Evolutionary conservation across 2,113 vertebrate species (phyloP).

Genomic region (Pongo abelii): DNA sequence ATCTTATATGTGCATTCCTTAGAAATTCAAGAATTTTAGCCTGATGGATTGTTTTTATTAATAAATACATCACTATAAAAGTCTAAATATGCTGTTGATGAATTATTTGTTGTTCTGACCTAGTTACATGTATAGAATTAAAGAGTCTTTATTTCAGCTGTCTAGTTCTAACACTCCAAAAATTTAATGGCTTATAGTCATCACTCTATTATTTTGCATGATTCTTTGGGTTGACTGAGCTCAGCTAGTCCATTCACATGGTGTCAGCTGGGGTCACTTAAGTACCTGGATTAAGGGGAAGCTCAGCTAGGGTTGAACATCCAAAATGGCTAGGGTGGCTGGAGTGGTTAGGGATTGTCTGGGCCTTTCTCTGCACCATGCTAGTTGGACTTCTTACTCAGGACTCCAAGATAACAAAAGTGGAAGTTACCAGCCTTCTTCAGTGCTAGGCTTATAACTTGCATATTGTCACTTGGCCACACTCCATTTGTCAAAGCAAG

Average conservation of each 20-base stretch:
- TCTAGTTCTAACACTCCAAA: background rate
- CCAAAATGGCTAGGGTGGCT: background rate
- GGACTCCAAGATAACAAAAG: background rate
- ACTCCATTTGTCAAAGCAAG: background rate
- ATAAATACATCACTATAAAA: background rate
- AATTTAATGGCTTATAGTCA: background rate
- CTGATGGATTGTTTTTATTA: conserved; percentile 16
- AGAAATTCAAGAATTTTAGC: background rate
- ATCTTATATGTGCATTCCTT: background rate
- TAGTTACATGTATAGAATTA: background rate
- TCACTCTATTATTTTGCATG: background rate
- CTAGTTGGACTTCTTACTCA: background rate
- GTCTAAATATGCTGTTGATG: background rate
- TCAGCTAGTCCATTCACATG: background rate
- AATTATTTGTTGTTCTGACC: background rate
- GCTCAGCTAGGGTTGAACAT: background rate
- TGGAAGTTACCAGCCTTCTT: background rate
- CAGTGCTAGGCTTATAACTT: background rate
- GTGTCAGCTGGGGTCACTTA: background rate
- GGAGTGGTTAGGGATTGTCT: background rate
- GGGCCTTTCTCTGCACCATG: background rate
- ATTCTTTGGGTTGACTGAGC: background rate
- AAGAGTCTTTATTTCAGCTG: background rate
- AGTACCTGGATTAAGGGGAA: background rate
- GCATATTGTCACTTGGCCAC: background rate